Base-by-base conservation (phyloP, 2,113 vertebrate genomes). In the Platanista minor region DNA sequence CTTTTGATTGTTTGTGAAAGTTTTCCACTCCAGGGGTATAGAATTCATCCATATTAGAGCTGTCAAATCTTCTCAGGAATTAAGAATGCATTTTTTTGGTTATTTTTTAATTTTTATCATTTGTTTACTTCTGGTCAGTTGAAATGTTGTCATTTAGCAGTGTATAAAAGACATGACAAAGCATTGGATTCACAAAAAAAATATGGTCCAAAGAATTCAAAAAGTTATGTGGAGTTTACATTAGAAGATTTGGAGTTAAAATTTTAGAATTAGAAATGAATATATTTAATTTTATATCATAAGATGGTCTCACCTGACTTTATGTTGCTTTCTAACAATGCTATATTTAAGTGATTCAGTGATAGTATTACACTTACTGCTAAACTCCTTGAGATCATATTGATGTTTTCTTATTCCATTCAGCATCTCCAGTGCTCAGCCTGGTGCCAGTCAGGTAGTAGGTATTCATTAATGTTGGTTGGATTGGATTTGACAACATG, bases 31-130 rank as follows among this genome's bases (percentile, higher is more conserved):
- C 49, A 89, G 61, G 94, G 41, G 52, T 86, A 89, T 54, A 78
- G 85, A 96, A 96, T 95, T 84, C 62, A 96, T 97, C 77, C 64
- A 33, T 86, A 69, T 97, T 84, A 83, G 43, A 96, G 78, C 67
- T 91, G 64, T 94, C 88, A 96, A 57, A 87, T 84, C 12, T 92
- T 86, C 69, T 95, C 57, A 94, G 82, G 78, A 96, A 94, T 93
- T 96, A 92, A 95, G 82, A 95, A 82, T 92, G 72, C 25, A 25
- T 29, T 59, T 94, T 87, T 96, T 87, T 7, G 20, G 36, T 95
- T 80, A 14, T 94, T 87, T 92, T 84, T 92, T 84, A 11, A 87
- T 86, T 90, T 89, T 90, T 80, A 46, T 89, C 31, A 46, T 96
- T 97, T 97, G 72, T 92, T 89, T 87, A 81, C 31, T 74, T 93